phyloP scores from a whole-genome alignment of 2,113 vertebrate genomes.

The Callipepla californica region DNA sequence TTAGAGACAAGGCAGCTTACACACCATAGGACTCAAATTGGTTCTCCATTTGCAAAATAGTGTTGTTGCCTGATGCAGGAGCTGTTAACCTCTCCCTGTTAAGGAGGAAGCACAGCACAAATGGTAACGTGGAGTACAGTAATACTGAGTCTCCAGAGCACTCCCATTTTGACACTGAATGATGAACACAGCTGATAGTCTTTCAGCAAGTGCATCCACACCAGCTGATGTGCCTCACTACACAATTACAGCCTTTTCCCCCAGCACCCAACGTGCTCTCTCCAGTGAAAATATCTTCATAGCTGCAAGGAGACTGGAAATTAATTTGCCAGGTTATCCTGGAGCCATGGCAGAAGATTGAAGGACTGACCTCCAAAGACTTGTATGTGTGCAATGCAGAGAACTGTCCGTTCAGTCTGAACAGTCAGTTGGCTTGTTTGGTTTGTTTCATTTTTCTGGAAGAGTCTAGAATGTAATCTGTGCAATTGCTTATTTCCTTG shows the following conservation, averaged over 20 bases:
- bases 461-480: background rate
- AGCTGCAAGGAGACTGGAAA: background rate
- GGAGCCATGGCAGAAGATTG: background rate
- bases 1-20: background rate
- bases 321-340: background rate
- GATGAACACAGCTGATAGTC: background rate
- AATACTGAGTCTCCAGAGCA: background rate
- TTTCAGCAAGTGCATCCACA: background rate
- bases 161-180: background rate
- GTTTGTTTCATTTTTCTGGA: background rate
- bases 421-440: background rate
- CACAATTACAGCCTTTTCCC: background rate
- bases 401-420: background rate
- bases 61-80: background rate
- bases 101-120: background rate
- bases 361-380: background rate
- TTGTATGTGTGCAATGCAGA: background rate
- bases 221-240: background rate
- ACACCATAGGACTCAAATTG: background rate
- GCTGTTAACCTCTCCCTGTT: background rate
- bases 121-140: background rate
- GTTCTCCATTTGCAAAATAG: background rate
- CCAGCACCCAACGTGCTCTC: background rate
- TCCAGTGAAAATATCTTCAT: background rate
- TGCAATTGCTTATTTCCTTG: background rate